Conservation (phyloP, 2,113 vertebrate species). For the Rhizomys pruinosus region DNA sequence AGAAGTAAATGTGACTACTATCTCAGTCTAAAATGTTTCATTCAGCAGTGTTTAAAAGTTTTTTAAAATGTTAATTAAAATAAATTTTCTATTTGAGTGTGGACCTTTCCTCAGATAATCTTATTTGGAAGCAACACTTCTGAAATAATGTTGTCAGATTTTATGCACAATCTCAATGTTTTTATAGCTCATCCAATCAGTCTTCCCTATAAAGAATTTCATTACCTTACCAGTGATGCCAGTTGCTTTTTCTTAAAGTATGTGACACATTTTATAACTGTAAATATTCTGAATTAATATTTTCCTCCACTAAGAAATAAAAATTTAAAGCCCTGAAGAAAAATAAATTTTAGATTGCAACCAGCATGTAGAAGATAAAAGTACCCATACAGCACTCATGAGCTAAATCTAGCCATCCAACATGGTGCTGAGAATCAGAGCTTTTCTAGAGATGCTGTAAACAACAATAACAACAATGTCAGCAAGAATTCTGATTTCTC, state of each 20-base stretch:
- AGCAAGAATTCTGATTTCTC: neutral
- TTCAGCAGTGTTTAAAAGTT: neutral
- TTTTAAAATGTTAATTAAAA: conserved; percentile 26
- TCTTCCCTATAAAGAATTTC: conserved; percentile 24
- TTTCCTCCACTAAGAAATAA: conserved; percentile 23
- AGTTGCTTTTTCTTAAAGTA: neutral
- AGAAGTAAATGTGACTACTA: neutral
- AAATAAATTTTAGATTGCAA: neutral
- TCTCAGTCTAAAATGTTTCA: neutral
- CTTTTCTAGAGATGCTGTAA: neutral
- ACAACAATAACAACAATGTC: neutral
- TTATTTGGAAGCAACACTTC: conserved; percentile 31
- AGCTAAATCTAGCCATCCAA: neutral
- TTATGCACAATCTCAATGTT: neutral
- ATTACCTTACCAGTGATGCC: neutral
- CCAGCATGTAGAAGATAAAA: neutral
- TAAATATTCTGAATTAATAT: conserved; percentile 34
- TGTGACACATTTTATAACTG: neutral
- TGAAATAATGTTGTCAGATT: conserved; percentile 42
- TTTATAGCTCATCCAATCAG: neutral
- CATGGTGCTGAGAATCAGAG: neutral
- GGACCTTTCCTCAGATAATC: neutral
- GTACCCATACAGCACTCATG: neutral
- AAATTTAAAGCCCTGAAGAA: neutral
- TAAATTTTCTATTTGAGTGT: neutral